Conservation (phyloP, 1,140 invertebrate species). For the Neodiprion pinetum region DNA sequence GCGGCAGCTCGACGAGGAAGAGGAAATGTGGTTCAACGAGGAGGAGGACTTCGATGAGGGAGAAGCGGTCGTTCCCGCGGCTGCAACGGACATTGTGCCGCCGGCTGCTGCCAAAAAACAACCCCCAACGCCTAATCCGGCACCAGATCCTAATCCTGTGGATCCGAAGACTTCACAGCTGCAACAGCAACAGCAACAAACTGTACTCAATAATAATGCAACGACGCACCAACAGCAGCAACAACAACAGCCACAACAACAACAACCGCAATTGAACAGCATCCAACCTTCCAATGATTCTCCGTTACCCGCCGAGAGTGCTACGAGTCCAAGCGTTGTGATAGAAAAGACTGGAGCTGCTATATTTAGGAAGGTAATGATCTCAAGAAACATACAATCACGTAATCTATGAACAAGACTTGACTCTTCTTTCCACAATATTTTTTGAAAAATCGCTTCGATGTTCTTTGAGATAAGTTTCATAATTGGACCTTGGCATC, state of each 20-base stretch:
- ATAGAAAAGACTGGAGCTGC: slow-evolving; percentile 59
- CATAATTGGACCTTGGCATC: slow-evolving; percentile 14
- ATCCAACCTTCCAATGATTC: slow-evolving; percentile 54
- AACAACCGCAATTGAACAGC: slow-evolving; percentile 54
- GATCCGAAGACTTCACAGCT: slow-evolving; percentile 54
- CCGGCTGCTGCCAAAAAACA: slow-evolving; percentile 52
- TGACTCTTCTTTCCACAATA: no score
- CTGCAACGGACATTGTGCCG: slow-evolving; percentile 54
- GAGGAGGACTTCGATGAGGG: slow-evolving; percentile 94
- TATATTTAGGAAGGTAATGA: slow-evolving; percentile 67
- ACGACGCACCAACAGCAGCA: slow-evolving; percentile 35
- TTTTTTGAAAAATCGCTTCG: no score
- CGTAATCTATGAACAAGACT: background rate
- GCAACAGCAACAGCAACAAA: slow-evolving; percentile 35
- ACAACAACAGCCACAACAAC: slow-evolving; percentile 37
- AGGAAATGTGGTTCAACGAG: slow-evolving; percentile 99
- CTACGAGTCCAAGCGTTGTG: slow-evolving; percentile 50
- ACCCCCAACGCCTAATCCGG: slow-evolving; percentile 58
- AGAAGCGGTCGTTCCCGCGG: slow-evolving; percentile 67
- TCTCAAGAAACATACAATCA: slow-evolving; percentile 17
- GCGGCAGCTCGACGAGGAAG: slow-evolving; percentile 93
- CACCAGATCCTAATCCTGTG: slow-evolving; percentile 47
- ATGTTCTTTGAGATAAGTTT: background rate
- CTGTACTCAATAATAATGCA: slow-evolving; percentile 62
- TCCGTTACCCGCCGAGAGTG: slow-evolving; percentile 56